Evolutionary conservation across 2,888 invertebrate species (phyloP).

Genomic region (Ectemnius continuus): DNA sequence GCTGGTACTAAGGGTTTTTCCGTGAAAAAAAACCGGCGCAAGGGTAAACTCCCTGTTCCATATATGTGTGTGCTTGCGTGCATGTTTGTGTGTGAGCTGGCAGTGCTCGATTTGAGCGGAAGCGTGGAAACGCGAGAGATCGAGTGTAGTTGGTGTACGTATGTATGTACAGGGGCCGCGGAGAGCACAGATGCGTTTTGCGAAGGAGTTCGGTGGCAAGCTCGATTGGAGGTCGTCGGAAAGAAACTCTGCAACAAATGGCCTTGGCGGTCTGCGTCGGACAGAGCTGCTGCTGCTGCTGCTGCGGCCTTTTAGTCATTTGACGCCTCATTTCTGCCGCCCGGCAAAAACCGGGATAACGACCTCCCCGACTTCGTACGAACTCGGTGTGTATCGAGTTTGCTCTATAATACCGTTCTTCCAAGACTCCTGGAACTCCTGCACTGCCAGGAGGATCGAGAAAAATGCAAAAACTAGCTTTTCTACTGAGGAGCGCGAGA

Average conservation of each 20-base stretch:
- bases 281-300: conserved; percentile 37
- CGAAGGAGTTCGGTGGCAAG: conserved; percentile 63
- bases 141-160: conserved; percentile 17
- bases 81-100: not conserved
- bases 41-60: not conserved
- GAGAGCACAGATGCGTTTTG: conserved; percentile 56
- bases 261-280: conserved; percentile 63
- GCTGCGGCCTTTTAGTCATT: conserved; percentile 60
- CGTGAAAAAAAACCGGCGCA: not conserved
- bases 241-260: conserved; percentile 69
- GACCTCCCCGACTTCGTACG: conserved; percentile 34
- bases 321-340: conserved; percentile 68
- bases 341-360: conserved; percentile 61
- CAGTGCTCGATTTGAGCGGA: conserved; percentile 55
- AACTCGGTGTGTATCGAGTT: no score
- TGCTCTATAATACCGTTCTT: no score
- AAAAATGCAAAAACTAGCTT: no score
- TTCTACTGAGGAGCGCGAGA: no score
- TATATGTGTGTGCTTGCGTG: not conserved
- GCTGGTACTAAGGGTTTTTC: not conserved
- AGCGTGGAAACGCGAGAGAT: conserved; percentile 37
- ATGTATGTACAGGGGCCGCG: no score
- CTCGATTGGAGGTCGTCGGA: conserved; percentile 63
- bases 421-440: no score
- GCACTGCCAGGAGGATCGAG: no score